Percentiles rank a stretch among this genome's conserved stretches.
These are phyloP conservation scores for Colius striatus DNA, from an alignment of 2,113 vertebrate species.

Conservation along the genomic window DNA sequence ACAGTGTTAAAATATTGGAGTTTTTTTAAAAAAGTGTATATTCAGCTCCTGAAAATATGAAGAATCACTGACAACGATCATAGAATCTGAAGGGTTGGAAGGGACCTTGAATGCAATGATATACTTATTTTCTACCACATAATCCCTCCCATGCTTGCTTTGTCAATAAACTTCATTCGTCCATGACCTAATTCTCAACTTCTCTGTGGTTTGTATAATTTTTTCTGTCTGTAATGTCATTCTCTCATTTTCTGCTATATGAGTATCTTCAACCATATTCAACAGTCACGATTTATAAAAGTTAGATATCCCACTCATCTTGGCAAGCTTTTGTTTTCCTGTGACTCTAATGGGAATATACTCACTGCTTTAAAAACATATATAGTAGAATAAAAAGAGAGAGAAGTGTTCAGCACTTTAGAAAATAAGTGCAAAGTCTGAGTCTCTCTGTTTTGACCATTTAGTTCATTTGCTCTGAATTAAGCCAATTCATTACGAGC, in stretches of 20 bases:
- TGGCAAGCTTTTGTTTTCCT: background rate
- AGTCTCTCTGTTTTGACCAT: too few species aligned
- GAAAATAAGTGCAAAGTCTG: too few species aligned
- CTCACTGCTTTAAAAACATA: too few species aligned
- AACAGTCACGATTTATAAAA: fast-evolving
- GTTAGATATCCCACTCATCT: background rate
- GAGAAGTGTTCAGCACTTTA: too few species aligned
- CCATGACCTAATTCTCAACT: background rate
- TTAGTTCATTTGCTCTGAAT: background rate
- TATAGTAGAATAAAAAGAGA: too few species aligned
- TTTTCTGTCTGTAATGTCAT: background rate
- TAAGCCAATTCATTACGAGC: background rate
- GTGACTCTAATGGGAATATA: fast-evolving
- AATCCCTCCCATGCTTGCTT: background rate
- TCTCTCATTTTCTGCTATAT: background rate
- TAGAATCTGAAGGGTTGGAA: too few species aligned
- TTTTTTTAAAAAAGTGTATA: too few species aligned
- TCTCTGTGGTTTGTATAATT: background rate
- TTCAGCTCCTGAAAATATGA: background rate
- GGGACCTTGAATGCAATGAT: too few species aligned
- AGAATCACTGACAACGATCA: background rate
- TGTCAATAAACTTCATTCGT: background rate
- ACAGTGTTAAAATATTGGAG: background rate
- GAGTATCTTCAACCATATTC: background rate
- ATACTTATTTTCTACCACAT: background rate